Evolutionary conservation across 2,888 invertebrate genomes (phyloP), one percentile per base, ranked within the genome.

Genomic region (Agrotis puta): DNA sequence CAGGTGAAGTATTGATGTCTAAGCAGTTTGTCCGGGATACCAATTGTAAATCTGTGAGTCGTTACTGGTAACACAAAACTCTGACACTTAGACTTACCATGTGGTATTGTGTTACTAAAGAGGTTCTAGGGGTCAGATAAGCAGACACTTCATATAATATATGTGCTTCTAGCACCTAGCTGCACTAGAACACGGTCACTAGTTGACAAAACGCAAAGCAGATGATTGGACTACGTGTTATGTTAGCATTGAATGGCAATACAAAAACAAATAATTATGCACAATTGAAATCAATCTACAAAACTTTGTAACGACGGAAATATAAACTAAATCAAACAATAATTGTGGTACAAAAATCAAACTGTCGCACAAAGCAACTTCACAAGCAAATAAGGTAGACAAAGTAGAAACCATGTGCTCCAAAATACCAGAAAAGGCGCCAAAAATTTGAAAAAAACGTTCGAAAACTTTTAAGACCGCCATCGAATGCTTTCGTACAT

Each of bases 401-500:
- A 13, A 54, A 63, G 14, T 20, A n/a, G 22, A 45, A 47, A 58
- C 18, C 22, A 48, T 7, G 13, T 18, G 27, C 16, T 50, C 18
- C 33, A 20, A 74, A 68, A 57, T 58, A 47, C 59, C 57, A 75
- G 61, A 78, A 69, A 64, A 56, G 58, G 64, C 57, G 39, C 9
- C 48, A 51, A 70, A 72, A 64, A 16, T 74, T 63, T 58, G 27
- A 76, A 65, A 65, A 72, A 75, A 81, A 64, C 67, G 61, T 64
- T 65, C 74, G 16, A 77, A 76, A 83, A 67, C 73, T 83, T 73
- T 80, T 82, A 59, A 70, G 67, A 56, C 67, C 70, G 80, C 78
- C 78, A 77, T 82, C 81, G 75, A 77, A 77, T 70, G 74, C 85
- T 80, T 84, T 81, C 79, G 77, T 81, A 77, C 79, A 76, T 81